Percentiles rank a stretch among this genome's conserved stretches.
Evolutionary conservation across 2,113 vertebrate genomes (phyloP).

Genomic region (Hyla sarda): DNA sequence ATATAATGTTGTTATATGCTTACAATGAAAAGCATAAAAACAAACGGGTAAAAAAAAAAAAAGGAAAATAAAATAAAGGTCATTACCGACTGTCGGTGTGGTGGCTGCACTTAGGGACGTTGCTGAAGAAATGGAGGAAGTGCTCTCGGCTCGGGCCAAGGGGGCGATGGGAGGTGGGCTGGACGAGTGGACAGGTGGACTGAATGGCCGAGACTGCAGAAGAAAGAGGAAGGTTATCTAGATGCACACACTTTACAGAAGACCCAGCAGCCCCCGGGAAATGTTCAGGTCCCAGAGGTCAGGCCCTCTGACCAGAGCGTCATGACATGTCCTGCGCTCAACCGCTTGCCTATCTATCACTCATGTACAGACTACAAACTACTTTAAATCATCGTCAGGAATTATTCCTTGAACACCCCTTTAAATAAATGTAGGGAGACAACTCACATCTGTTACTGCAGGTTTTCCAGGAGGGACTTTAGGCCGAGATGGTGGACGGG

Average conservation of each 20-base stretch:
- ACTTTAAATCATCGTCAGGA: neutral
- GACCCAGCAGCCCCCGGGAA: neutral
- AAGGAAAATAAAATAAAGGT: slow-evolving; percentile 61
- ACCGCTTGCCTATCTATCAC: too few species aligned
- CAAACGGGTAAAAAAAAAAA: slow-evolving; percentile 42
- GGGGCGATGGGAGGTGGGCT: slow-evolving; percentile 95
- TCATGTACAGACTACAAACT: too few species aligned
- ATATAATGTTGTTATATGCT: neutral
- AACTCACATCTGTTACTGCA: slow-evolving; percentile 81
- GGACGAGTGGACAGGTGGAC: slow-evolving; percentile 90
- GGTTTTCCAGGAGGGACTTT: slow-evolving; percentile 93
- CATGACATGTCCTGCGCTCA: too few species aligned
- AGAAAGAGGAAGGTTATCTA: slow-evolving; percentile 60
- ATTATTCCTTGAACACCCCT: neutral
- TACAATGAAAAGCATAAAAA: neutral
- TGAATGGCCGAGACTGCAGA: slow-evolving; percentile 89
- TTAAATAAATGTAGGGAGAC: neutral
- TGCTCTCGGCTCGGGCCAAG: slow-evolving; percentile 93
- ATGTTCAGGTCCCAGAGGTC: neutral
- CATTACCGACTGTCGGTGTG: slow-evolving; percentile 93
- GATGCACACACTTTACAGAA: neutral
- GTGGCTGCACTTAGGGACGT: slow-evolving; percentile 94
- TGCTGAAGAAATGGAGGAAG: slow-evolving; percentile 95
- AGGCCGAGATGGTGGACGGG: slow-evolving; percentile 88
- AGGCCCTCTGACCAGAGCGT: too few species aligned